Percentiles rank a stretch among this genome's conserved stretches.
Conservation (phyloP, 1,140 invertebrate species). For the Drosophila parabipectinata region DNA sequence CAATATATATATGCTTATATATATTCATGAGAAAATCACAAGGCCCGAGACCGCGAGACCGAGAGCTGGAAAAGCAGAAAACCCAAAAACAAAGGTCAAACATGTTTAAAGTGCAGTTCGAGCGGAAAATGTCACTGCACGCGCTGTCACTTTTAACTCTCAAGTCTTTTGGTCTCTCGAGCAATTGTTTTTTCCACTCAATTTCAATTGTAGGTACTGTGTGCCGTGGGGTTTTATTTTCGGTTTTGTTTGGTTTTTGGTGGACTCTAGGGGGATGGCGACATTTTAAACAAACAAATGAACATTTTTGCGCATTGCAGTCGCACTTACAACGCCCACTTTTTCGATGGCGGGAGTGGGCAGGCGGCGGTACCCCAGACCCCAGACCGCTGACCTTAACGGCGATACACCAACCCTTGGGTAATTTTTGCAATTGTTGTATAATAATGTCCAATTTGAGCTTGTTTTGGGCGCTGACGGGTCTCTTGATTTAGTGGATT, state of each 20-base stretch:
- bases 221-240: constrained; percentile 9
- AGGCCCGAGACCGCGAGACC: neutral
- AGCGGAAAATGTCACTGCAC: constrained; percentile 75
- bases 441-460: constrained; percentile 54
- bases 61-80: constrained; percentile 3
- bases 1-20: constrained; percentile 5
- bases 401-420: constrained; percentile 23
- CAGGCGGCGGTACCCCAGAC: neutral
- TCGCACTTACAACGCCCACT: constrained; percentile 57
- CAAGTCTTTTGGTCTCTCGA: constrained; percentile 12
- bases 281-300: constrained; percentile 59
- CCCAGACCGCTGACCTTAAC: constrained; percentile 31
- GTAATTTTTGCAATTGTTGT: constrained; percentile 48
- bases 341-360: neutral
- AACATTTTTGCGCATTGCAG: constrained; percentile 73
- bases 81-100: constrained; percentile 65
- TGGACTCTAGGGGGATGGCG: neutral
- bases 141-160: constrained; percentile 56
- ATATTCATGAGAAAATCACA: constrained; percentile 4
- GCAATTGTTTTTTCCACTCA: constrained; percentile 72
- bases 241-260: neutral
- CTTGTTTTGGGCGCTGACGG: constrained; percentile 30
- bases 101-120: constrained; percentile 62
- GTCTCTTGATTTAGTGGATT: constrained; percentile 32
- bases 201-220: constrained; percentile 66